Evolutionary conservation across 2,888 invertebrate species (phyloP).

Genomic region (Diarsia mendica): DNA sequence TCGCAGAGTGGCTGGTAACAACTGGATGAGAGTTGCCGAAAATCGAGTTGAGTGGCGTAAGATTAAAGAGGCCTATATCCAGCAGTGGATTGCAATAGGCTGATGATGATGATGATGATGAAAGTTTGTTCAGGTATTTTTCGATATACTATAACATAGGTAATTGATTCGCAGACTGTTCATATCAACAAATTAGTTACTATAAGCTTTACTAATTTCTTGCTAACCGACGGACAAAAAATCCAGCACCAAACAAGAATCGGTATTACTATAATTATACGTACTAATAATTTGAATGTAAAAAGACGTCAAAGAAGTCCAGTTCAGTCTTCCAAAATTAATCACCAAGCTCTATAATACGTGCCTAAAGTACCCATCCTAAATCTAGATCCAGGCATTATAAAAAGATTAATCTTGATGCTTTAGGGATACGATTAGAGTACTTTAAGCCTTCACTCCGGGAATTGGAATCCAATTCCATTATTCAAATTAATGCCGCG

Average conservation of each 20-base stretch:
- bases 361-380: background rate
- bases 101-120: too few species aligned
- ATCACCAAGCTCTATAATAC: constrained; percentile 1
- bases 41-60: too few species aligned
- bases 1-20: too few species aligned
- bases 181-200: too few species aligned
- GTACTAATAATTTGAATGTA: too few species aligned
- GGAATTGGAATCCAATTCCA: background rate
- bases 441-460: background rate
- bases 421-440: constrained; percentile 5
- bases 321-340: constrained; percentile 11
- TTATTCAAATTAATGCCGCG: constrained; percentile 21
- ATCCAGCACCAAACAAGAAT: background rate
- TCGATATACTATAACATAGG: too few species aligned
- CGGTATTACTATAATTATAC: background rate
- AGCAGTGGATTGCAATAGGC: too few species aligned
- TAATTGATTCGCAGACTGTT: too few species aligned
- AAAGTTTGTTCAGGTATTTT: too few species aligned
- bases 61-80: too few species aligned
- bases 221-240: background rate
- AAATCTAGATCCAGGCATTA: constrained; percentile 6
- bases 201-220: too few species aligned
- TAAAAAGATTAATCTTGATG: constrained; percentile 2
- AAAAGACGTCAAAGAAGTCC: background rate
- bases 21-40: too few species aligned